phyloP scores from a whole-genome alignment of 2,113 vertebrate species.

The Empidonax alnorum region DNA sequence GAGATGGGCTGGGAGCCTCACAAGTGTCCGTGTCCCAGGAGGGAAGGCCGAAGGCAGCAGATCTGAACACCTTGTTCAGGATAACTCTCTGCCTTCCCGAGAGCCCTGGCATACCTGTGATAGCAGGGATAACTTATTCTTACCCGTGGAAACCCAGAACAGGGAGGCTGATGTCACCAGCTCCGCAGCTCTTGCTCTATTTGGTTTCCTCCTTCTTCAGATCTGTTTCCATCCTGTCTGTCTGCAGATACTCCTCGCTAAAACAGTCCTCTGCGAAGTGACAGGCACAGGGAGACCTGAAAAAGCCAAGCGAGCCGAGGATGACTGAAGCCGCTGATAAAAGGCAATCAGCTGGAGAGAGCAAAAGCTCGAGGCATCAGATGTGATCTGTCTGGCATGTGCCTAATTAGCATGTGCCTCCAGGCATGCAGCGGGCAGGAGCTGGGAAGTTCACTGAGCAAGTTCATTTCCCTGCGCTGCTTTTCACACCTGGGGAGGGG shows the following conservation, averaged over 20 bases:
- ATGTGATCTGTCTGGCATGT: conserved; percentile 8
- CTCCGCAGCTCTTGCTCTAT: neutral
- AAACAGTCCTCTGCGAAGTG: conserved; percentile 29
- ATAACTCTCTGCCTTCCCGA: neutral
- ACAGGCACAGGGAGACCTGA: neutral
- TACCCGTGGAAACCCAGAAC: neutral
- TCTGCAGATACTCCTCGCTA: neutral
- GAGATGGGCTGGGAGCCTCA: neutral
- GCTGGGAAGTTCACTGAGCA: neutral
- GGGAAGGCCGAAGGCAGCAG: neutral
- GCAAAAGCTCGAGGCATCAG: neutral
- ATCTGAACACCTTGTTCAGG: neutral
- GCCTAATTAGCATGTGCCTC: conserved; percentile 38
- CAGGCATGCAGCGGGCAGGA: neutral
- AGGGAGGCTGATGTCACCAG: neutral
- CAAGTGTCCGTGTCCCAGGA: neutral
- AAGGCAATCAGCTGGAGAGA: conserved; percentile 47
- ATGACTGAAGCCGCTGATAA: conserved; percentile 34
- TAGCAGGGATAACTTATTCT: neutral
- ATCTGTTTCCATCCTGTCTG: neutral
- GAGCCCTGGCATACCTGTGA: neutral
- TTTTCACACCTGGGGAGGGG: neutral
- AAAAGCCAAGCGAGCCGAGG: neutral
- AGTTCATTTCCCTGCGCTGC: neutral
- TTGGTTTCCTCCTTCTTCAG: neutral